These are phyloP conservation scores for Drosophila tripunctata DNA, from an alignment of 2,888 invertebrate species.

Conservation along the genomic window DNA sequence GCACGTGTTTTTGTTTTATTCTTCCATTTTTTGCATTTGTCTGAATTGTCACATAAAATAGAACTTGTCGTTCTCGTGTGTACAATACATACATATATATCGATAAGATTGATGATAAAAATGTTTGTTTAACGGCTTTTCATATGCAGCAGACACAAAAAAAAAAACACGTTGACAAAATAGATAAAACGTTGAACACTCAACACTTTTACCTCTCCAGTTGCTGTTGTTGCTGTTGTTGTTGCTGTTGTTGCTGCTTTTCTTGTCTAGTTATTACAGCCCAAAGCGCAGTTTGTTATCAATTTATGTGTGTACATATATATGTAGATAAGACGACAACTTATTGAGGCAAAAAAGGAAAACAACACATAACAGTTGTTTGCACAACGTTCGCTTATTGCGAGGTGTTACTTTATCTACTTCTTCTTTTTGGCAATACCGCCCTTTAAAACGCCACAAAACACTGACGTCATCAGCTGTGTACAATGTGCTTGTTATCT, in stretches of 20 bases:
- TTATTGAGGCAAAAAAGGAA: constrained; percentile 16
- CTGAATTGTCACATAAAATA: constrained; percentile 34
- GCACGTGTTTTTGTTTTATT: too few species aligned
- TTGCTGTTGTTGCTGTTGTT: too few species aligned
- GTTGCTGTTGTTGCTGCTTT: not conserved
- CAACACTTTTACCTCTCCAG: constrained; percentile 3
- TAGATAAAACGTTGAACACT: constrained; percentile 57
- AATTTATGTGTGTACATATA: constrained; percentile 8
- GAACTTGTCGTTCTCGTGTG: constrained; percentile 11
- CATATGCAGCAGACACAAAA: constrained; percentile 33
- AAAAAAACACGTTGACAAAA: constrained; percentile 34
- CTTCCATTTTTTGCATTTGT: constrained; percentile 43
- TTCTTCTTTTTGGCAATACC: constrained; percentile 30
- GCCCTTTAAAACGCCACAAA: constrained; percentile 13
- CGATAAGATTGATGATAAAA: constrained; percentile 50
- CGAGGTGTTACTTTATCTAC: constrained; percentile 27
- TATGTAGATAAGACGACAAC: constrained; percentile 35
- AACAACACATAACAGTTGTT: constrained; percentile 51
- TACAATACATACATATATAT: not conserved
- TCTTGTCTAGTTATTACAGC: not conserved
- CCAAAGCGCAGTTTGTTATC: constrained; percentile 56
- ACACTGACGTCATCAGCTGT: constrained; percentile 43
- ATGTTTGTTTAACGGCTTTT: constrained; percentile 47
- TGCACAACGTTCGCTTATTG: constrained; percentile 29
- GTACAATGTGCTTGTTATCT: not conserved